Conservation (phyloP, 2,888 invertebrate species). For the Acleris cristana region DNA sequence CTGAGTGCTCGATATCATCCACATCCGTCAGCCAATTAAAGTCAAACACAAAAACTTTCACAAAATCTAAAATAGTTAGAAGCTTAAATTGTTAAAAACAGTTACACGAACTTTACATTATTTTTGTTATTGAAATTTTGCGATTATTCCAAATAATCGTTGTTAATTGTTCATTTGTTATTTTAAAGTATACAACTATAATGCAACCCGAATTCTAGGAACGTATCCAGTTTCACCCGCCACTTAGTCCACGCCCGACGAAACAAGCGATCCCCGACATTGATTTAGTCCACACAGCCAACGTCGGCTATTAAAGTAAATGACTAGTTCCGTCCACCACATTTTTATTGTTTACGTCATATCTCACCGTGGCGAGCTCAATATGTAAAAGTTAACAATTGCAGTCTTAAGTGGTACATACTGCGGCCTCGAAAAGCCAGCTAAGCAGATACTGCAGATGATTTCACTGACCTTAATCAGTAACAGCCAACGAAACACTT, state of each 20-base stretch:
- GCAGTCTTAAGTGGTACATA: background rate
- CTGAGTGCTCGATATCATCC: too few species aligned
- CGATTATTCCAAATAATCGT: too few species aligned
- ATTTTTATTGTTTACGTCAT: background rate
- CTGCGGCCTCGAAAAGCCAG: background rate
- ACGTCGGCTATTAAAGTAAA: background rate
- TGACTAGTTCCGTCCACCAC: slow-evolving; percentile 6
- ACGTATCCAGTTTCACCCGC: background rate
- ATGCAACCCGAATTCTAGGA: too few species aligned
- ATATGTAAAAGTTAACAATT: background rate
- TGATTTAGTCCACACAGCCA: background rate
- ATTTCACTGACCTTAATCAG: slow-evolving; percentile 4
- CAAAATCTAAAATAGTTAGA: too few species aligned
- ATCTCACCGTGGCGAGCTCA: background rate
- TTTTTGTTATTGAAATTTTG: too few species aligned
- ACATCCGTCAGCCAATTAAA: too few species aligned
- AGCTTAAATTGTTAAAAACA: too few species aligned
- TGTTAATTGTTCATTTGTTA: too few species aligned
- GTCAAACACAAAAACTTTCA: too few species aligned
- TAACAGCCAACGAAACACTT: background rate
- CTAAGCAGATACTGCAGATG: background rate
- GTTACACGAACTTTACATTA: too few species aligned
- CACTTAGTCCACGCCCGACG: background rate
- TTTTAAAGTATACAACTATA: too few species aligned
- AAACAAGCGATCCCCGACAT: background rate